Percentiles rank a stretch among this genome's conserved stretches.
Evolutionary conservation across 2,888 invertebrate species (phyloP).

Genomic region (Opisthograptis luteolata): DNA sequence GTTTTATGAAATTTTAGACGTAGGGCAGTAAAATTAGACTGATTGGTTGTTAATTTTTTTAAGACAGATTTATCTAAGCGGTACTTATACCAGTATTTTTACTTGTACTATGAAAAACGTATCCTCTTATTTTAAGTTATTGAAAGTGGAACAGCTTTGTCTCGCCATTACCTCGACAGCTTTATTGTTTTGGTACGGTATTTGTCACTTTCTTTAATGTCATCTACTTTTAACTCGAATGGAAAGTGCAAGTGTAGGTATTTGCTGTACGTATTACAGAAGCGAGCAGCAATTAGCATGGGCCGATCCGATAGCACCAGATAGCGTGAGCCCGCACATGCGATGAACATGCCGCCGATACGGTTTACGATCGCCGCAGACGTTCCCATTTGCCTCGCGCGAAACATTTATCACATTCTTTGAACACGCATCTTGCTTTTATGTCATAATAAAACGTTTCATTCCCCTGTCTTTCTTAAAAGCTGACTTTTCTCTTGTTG

Average conservation of each 20-base stretch:
- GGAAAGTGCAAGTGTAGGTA: too few species aligned
- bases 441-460: conserved; percentile 30
- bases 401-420: conserved; percentile 52
- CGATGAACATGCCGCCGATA: conserved; percentile 46
- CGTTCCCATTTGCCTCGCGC: conserved; percentile 34
- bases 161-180: not conserved
- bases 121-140: not conserved
- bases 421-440: conserved; percentile 42
- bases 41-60: conserved; percentile 1
- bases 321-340: conserved; percentile 46
- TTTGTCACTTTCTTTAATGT: too few species aligned
- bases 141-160: not conserved
- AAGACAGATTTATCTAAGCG: not conserved
- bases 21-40: not conserved
- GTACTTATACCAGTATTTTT: too few species aligned
- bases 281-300: conserved; percentile 43
- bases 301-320: conserved; percentile 35
- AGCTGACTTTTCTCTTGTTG: conserved; percentile 2
- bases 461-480: conserved; percentile 14
- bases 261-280: conserved; percentile 19
- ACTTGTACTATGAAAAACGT: too few species aligned
- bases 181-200: too few species aligned
- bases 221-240: too few species aligned
- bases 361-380: conserved; percentile 41
- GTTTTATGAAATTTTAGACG: conserved; percentile 20